Evolutionary conservation across 2,797 vertebrate genomes (phyloP), one percentile per base, ranked within the genome.

Genomic region (Hephaestus fuliginosus): DNA sequence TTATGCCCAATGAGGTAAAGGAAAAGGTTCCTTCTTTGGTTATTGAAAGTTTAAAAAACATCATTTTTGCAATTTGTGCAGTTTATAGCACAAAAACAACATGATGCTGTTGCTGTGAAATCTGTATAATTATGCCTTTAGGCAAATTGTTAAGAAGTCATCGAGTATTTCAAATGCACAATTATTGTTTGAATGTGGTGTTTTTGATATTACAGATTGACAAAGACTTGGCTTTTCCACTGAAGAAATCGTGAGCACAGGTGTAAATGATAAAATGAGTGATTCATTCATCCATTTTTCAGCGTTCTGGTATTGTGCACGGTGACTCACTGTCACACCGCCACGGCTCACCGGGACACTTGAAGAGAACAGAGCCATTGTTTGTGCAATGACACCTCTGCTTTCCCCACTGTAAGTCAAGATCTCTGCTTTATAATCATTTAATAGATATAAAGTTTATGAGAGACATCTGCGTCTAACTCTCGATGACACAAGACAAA

Each of bases 401-500:
- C 18, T 43, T 62, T 62, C 2, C 39, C 7, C 17, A 9, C 28
- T 61, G 4, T 61, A 48, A 64, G 8, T 14, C 14, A 28, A 56
- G 28, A 44, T 20, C 9, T 18, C 8, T 60, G 10, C 5, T 60
- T 12, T 33, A 5, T 33, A 3, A 33, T 33, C 3, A 33, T 33
- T 33, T 33, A 33, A 33, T 33, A 33, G 30, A 33, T 52, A 44
- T 78, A 4, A 3, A 36, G 18, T 53, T 10, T 44, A 9, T 58
- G 25, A 33, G 39, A 39, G 28, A 57, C 3, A 20, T 52, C 12
- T 17, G 25, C 39, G 33, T 64, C 51, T 18, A 18, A 63, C 11
- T 48, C n/a, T 48, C 17, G 39, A 68, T 55, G 14, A 63, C 11
- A 39, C n/a, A 48, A 30, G 39, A 68, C 46, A 10, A 63, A 68